Percentiles rank a stretch among this genome's conserved stretches.
These are phyloP conservation scores for Sula dactylatra DNA, from an alignment of 2,113 vertebrate genomes.

Conservation along the genomic window DNA sequence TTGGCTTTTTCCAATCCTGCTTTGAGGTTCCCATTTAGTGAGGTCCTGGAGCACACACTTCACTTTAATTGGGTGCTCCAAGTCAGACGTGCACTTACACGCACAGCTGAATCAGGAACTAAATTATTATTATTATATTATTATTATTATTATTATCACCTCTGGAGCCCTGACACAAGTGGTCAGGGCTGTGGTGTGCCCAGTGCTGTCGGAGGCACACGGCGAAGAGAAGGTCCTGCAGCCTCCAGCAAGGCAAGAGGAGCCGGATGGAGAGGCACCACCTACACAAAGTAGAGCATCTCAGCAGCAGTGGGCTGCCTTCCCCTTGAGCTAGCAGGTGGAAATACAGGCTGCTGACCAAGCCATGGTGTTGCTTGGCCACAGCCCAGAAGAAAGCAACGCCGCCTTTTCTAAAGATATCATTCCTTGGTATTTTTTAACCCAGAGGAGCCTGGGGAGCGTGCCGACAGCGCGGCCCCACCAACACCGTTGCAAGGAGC, in stretches of 20 bases:
- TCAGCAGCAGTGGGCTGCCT: not conserved
- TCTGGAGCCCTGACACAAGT: not conserved
- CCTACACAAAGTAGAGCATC: not conserved
- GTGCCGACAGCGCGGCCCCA: not conserved
- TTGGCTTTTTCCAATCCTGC: not conserved
- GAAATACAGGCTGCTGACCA: not conserved
- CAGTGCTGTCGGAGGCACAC: not conserved
- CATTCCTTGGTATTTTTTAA: not conserved
- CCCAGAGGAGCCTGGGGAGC: not conserved
- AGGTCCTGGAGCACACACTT: not conserved
- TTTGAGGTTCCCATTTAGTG: not conserved
- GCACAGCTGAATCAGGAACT: not conserved
- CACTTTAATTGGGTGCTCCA: not conserved
- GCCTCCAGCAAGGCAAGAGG: not conserved
- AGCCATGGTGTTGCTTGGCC: not conserved
- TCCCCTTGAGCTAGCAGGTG: too few relatives aligned
- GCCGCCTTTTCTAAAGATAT: not conserved
- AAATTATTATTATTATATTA: not conserved
- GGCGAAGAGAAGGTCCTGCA: not conserved
- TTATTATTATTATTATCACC: not conserved
- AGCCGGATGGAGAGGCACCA: not conserved
- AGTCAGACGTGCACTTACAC: not conserved
- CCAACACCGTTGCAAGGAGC: not conserved
- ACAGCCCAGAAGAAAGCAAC: not conserved
- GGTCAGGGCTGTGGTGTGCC: not conserved